Evolutionary conservation across 1,140 invertebrate genomes (phyloP).

Genomic region (Oedothorax gibbosus): DNA sequence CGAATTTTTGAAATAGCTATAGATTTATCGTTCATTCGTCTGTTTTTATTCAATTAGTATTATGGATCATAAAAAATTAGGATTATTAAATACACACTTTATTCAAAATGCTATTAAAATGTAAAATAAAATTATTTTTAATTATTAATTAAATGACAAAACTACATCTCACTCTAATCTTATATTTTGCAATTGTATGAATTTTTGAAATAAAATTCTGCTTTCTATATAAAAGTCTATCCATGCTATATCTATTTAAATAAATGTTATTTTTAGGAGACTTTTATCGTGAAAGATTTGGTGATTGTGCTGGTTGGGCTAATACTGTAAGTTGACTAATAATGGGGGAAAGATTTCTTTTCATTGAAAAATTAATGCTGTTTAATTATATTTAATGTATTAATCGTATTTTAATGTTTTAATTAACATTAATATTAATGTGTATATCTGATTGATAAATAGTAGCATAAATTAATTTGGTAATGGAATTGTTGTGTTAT

Average conservation of each 20-base stretch:
- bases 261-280: constrained; percentile 69
- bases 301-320: constrained; percentile 92
- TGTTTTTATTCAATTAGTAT: too few species aligned
- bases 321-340: constrained; percentile 79
- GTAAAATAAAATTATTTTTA: too few species aligned
- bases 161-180: too few species aligned
- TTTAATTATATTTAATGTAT: background rate
- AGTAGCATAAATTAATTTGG: background rate
- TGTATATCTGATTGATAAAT: background rate
- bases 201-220: too few species aligned
- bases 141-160: too few species aligned
- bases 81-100: too few species aligned
- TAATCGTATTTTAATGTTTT: background rate
- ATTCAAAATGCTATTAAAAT: too few species aligned
- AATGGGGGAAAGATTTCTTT: background rate
- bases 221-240: too few species aligned
- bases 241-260: background rate
- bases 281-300: constrained; percentile 85
- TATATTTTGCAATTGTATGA: too few species aligned
- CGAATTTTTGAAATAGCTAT: too few species aligned
- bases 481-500: background rate
- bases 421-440: background rate
- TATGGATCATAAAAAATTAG: too few species aligned
- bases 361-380: background rate
- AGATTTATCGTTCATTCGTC: too few species aligned